Percentiles rank a stretch among this genome's conserved stretches.
These are phyloP conservation scores for Lasioglossum morio DNA, from an alignment of 2,888 invertebrate genomes.

Conservation along the genomic window DNA sequence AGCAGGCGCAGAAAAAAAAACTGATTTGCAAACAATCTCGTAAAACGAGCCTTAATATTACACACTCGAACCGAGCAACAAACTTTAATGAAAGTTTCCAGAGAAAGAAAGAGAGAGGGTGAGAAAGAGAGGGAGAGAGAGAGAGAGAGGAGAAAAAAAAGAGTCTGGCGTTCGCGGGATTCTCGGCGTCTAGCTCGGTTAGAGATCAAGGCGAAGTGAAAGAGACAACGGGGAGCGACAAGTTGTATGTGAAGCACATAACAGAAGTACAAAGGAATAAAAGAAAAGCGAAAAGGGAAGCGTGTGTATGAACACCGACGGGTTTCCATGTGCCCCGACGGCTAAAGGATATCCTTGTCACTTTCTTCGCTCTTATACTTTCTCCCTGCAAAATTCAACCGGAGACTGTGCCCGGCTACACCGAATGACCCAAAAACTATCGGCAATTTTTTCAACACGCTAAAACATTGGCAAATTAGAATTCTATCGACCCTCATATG, in stretches of 20 bases:
- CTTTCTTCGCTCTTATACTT: constrained; percentile 54
- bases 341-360: constrained; percentile 55
- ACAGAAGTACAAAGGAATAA: constrained; percentile 36
- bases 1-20: constrained; percentile 24
- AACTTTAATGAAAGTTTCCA: constrained; percentile 31
- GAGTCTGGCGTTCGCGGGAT: constrained; percentile 11
- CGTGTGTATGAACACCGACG: constrained; percentile 26
- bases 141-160: background rate
- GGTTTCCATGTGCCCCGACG: constrained; percentile 42
- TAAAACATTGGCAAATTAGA: background rate
- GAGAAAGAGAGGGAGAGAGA: background rate
- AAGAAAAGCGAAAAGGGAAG: constrained; percentile 27
- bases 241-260: constrained; percentile 50
- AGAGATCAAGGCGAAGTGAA: constrained; percentile 55
- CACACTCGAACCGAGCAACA: constrained; percentile 19
- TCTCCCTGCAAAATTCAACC: constrained; percentile 50
- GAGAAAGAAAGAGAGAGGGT: background rate
- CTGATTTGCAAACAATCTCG: constrained; percentile 36
- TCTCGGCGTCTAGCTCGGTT: constrained; percentile 25
- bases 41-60: constrained; percentile 7
- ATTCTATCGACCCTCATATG: background rate
- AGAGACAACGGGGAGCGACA: constrained; percentile 52
- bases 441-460: background rate
- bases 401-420: background rate
- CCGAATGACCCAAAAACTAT: background rate